A percentile compares a stretch with the other conserved stretches of the same genome.
phyloP scores from a whole-genome alignment of 2,113 vertebrate genomes.

The Muntiacus reevesi region DNA sequence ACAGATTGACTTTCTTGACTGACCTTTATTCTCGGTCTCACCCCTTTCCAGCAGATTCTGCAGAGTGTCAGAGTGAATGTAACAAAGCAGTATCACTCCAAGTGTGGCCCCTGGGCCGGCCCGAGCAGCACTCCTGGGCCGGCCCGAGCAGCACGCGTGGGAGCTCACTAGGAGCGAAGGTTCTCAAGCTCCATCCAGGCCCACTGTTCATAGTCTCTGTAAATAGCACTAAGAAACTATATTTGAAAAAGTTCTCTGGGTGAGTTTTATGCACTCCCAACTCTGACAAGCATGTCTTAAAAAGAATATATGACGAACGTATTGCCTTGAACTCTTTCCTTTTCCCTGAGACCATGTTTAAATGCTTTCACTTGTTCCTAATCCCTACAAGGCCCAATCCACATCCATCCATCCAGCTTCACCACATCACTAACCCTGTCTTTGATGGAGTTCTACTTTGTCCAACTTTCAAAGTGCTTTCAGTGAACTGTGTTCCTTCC shows the following conservation, averaged over 20 bases:
- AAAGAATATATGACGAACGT: not conserved
- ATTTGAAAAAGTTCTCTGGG: not conserved
- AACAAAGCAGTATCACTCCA: not conserved
- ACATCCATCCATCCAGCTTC: not conserved
- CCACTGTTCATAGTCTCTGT: not conserved
- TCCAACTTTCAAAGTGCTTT: not conserved
- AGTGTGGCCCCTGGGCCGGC: not conserved
- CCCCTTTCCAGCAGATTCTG: not conserved
- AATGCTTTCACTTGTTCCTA: not conserved
- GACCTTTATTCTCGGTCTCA: not conserved
- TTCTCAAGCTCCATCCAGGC: not conserved
- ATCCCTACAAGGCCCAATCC: not conserved
- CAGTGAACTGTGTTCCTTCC: not conserved
- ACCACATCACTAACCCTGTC: not conserved
- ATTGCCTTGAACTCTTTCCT: not conserved
- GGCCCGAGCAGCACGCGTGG: fast-evolving
- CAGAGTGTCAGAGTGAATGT: not conserved
- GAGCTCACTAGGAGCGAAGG: not conserved
- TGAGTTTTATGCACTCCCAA: not conserved
- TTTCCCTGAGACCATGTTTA: not conserved
- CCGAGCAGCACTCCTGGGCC: too few species aligned
- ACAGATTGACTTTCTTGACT: not conserved
- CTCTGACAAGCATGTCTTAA: not conserved
- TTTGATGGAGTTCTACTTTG: not conserved
- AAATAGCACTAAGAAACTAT: not conserved